Evolutionary conservation across 2,113 vertebrate genomes (phyloP), one percentile per base, ranked within the genome.

Genomic region (Poeciliopsis occidentalis): DNA sequence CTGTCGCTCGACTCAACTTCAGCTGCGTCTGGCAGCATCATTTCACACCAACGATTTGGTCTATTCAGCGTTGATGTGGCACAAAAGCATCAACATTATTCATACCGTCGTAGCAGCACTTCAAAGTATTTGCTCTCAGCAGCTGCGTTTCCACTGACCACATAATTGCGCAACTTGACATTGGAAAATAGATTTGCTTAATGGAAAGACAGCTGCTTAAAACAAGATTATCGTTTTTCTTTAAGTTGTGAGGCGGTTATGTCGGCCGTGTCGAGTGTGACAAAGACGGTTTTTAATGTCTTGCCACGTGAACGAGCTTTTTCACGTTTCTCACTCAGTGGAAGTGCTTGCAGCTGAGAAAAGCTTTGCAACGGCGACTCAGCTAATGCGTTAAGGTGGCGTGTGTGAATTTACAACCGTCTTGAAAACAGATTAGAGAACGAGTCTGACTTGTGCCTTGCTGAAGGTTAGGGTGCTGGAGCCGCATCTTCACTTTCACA

Each of bases 391-490:
- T 37, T 37, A 17, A 37, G 6, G 63, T 66, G 68, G 61, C 26
- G 34, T 13, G 70, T 62, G 41, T 57, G 17, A 19, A 12, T 75
- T 17, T 32, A 15, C 19, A 22, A 29, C 44, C 51, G 5, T 31
- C 72, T 64, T 61, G 3, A 19, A 64, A 75, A 61, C 84, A 91
- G 80, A 82, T 77, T 80, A 75, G 76, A 51, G 70, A 75, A 57
- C 26, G 80, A 79, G 60, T 79, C 24, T 22, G 81, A 64, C 71
- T 71, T 60, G 74, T 57, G 66, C 62, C 83, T 41, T 30, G 37
- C 29, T 66, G 67, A 73, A 32, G n/a, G 31, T 39, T 26, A 60
- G 80, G 70, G 80, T 74, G 86, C 77, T 31, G 79, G 54, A 77
- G 67, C 71, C 75, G 67, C 80, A 71, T 61, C 79, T 80, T 74